phyloP scores from a whole-genome alignment of 1,140 invertebrate genomes.

The Tetragnatha versicolor region DNA sequence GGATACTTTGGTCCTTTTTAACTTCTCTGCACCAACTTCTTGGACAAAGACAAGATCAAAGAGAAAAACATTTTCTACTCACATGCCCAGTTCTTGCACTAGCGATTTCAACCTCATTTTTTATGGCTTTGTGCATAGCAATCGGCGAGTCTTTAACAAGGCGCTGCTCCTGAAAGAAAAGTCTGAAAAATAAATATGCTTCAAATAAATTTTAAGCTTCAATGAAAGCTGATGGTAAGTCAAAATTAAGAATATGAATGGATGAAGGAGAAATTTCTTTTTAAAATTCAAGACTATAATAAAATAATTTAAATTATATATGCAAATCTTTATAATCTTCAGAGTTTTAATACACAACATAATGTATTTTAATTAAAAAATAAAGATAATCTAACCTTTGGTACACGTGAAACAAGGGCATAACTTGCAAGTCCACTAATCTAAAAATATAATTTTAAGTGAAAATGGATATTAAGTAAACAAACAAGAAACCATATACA shows the following conservation, averaged over 20 bases:
- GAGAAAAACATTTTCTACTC: conserved; percentile 51
- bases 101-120: conserved; percentile 85
- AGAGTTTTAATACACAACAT: neutral
- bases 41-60: too few species aligned
- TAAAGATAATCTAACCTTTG: conserved; percentile 63
- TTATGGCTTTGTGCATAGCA: conserved; percentile 83
- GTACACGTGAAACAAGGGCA: conserved; percentile 71
- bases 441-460: conserved; percentile 59
- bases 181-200: neutral
- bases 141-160: conserved; percentile 64
- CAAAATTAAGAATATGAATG: neutral
- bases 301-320: neutral
- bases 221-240: neutral
- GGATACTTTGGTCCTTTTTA: neutral
- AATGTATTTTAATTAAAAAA: neutral
- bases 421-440: conserved; percentile 75
- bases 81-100: conserved; percentile 85
- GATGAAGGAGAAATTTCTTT: neutral
- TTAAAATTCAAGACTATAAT: neutral
- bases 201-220: neutral
- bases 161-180: conserved; percentile 37
- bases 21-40: neutral
- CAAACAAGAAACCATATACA: too few species aligned
- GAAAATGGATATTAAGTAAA: too few species aligned
- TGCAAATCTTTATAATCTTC: neutral